Conservation (phyloP, 2,797 vertebrate genomes). For the Dicrostonyx torquatus region DNA sequence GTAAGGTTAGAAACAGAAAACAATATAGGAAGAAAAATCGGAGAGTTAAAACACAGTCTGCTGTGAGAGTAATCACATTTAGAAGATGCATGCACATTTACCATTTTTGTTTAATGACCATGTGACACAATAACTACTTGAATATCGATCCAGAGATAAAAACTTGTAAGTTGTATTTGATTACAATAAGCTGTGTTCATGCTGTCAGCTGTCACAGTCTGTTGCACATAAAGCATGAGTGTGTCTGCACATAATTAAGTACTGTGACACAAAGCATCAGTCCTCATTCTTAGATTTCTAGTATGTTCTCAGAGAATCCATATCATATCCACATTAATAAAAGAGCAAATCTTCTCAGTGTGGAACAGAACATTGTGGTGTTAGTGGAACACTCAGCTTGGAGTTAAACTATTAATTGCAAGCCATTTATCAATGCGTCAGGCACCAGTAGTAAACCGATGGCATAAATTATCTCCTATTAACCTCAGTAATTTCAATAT, state of each 20-base stretch:
- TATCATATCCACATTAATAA: slow-evolving; percentile 56
- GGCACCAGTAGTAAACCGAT: slow-evolving; percentile 52
- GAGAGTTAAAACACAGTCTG: background rate
- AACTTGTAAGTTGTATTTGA: slow-evolving; percentile 40
- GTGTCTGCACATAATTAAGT: slow-evolving; percentile 58
- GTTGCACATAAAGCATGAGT: slow-evolving; percentile 51
- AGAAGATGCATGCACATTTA: background rate
- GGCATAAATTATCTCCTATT: slow-evolving; percentile 69
- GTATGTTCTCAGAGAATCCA: slow-evolving; percentile 46
- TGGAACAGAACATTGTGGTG: background rate
- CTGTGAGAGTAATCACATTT: background rate
- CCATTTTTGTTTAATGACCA: background rate
- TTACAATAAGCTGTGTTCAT: slow-evolving; percentile 37
- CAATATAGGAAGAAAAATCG: background rate
- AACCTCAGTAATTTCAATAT: slow-evolving; percentile 55
- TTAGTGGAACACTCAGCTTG: slow-evolving; percentile 5
- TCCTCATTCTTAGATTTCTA: background rate
- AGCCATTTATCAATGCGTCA: slow-evolving; percentile 66
- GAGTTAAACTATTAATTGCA: slow-evolving; percentile 67
- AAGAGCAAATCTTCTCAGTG: slow-evolving; percentile 49
- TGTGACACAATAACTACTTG: background rate
- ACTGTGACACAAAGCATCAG: background rate
- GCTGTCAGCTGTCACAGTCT: slow-evolving; percentile 49
- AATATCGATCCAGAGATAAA: slow-evolving; percentile 39
- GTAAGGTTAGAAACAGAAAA: background rate